These are phyloP conservation scores for Temnothorax curvispinosus DNA, from an alignment of 1,140 invertebrate species.

Conservation along the genomic window DNA sequence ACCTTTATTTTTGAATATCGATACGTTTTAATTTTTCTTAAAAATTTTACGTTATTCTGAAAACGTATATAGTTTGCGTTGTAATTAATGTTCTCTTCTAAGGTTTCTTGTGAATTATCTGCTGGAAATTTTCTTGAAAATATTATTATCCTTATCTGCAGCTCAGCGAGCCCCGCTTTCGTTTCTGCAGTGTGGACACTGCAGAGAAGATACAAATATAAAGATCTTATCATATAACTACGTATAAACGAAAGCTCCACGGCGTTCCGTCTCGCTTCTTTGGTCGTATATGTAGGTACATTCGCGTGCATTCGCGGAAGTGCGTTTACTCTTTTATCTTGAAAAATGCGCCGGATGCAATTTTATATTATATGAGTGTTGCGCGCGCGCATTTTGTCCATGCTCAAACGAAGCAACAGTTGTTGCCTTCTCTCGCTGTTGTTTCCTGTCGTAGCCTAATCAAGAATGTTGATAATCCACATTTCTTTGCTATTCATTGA, in stretches of 20 bases:
- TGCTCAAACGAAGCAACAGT: constrained; percentile 53
- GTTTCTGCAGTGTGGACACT: constrained; percentile 29
- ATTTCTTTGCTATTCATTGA: constrained; percentile 6
- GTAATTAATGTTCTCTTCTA: constrained; percentile 12
- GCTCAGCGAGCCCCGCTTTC: constrained; percentile 15
- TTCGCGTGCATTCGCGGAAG: constrained; percentile 39
- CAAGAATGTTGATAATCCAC: constrained; percentile 24
- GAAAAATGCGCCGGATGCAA: constrained; percentile 60
- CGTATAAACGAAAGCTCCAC: constrained; percentile 30
- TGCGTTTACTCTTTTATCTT: constrained; percentile 60
- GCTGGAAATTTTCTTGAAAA: constrained; percentile 32
- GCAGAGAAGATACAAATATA: constrained; percentile 38
- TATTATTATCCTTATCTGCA: neutral
- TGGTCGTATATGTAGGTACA: neutral
- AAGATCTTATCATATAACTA: constrained; percentile 42
- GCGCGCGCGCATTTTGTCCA: neutral
- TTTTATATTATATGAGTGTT: constrained; percentile 68
- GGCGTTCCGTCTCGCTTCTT: constrained; percentile 12
- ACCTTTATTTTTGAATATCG: neutral
- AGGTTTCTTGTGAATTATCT: neutral
- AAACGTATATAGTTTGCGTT: neutral
- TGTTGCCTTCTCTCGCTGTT: neutral
- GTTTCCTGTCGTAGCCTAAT: constrained; percentile 23
- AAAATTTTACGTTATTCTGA: neutral
- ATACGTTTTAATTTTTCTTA: neutral